Conservation (phyloP, 2,888 invertebrate species). For the Erynnis tages region DNA sequence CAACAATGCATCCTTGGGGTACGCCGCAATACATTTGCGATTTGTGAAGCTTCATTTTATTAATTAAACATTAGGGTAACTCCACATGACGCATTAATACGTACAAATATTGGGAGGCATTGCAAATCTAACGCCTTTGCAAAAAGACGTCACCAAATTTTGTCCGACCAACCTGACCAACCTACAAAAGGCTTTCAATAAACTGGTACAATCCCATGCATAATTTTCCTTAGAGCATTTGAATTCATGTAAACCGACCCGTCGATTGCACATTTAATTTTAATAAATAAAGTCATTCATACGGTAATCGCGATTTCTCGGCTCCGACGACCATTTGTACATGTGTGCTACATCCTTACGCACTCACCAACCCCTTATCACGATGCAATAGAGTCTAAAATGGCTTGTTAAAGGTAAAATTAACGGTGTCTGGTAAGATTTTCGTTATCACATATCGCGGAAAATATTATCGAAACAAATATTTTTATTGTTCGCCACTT, state of each 20-base stretch:
- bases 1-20: no score
- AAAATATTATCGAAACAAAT: slow-evolving; percentile 28
- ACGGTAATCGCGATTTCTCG: slow-evolving; percentile 51
- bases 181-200: no score
- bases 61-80: no score
- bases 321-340: slow-evolving; percentile 39
- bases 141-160: no score
- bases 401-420: neutral
- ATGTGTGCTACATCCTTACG: slow-evolving; percentile 6
- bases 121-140: no score
- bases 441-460: slow-evolving; percentile 35
- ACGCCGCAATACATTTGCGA: no score
- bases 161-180: no score
- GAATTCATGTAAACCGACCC: slow-evolving; percentile 40
- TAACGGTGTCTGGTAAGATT: neutral
- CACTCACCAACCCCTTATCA: slow-evolving; percentile 24
- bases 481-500: slow-evolving; percentile 30
- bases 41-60: no score
- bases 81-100: no score
- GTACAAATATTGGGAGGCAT: no score
- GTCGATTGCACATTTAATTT: slow-evolving; percentile 48
- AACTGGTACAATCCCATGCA: no score
- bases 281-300: slow-evolving; percentile 59
- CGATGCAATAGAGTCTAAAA: slow-evolving; percentile 16
- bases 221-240: neutral